These are phyloP conservation scores for Temnothorax longispinosus DNA, from an alignment of 1,140 invertebrate genomes.

Conservation along the genomic window DNA sequence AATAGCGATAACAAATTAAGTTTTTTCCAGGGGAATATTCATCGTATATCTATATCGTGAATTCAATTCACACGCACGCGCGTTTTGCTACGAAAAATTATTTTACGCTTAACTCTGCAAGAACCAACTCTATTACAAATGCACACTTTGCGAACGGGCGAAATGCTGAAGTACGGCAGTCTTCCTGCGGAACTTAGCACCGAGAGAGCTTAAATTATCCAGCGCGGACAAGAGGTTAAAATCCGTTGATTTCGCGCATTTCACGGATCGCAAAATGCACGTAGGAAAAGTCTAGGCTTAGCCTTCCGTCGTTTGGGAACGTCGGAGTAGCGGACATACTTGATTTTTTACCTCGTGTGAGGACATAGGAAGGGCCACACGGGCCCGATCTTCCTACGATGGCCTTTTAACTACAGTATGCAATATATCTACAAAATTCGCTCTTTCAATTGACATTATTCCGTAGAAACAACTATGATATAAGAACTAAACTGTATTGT, in stretches of 20 bases:
- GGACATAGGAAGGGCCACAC: background rate
- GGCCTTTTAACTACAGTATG: conserved; percentile 34
- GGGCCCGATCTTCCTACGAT: background rate
- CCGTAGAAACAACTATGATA: background rate
- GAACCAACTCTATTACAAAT: conserved; percentile 17
- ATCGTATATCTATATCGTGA: conserved; percentile 17
- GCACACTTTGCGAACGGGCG: conserved; percentile 28
- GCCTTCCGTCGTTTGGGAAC: background rate
- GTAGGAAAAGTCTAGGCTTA: background rate
- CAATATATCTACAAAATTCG: conserved; percentile 5
- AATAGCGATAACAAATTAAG: conserved; percentile 39
- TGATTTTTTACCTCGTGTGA: background rate
- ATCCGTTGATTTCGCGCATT: background rate
- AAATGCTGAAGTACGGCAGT: conserved; percentile 31
- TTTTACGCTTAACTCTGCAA: conserved; percentile 24
- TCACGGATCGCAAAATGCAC: background rate
- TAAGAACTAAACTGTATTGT: background rate
- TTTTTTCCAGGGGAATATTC: conserved; percentile 8
- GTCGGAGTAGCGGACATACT: conserved; percentile 1
- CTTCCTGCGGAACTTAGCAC: conserved; percentile 22
- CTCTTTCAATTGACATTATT: conserved; percentile 17
- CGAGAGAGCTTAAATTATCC: conserved; percentile 20
- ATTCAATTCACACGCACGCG: conserved; percentile 13
- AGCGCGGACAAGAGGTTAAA: background rate
- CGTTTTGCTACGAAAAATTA: conserved; percentile 22